Conservation (phyloP, 2,888 invertebrate species). For the Limenitis camilla region DNA sequence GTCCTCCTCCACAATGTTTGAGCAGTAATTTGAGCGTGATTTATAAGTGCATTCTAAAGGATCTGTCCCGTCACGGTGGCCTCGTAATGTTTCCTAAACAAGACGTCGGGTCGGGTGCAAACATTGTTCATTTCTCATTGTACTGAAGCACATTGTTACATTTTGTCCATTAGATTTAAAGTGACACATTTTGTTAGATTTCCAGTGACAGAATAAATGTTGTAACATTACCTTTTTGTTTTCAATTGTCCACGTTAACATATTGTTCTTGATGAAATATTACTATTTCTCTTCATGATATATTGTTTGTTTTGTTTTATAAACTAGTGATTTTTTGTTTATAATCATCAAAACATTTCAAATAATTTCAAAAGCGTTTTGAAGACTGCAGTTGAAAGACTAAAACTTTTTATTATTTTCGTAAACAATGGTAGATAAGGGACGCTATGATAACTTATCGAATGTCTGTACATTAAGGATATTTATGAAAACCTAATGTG, state of each 20-base stretch:
- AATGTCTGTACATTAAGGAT: too few species aligned
- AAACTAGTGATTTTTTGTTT: conserved; percentile 13
- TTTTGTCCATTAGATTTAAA: conserved; percentile 28
- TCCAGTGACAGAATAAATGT: conserved; percentile 35
- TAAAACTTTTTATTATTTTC: too few species aligned
- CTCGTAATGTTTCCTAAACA: conserved; percentile 60
- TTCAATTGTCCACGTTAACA: conserved; percentile 11
- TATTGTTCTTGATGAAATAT: conserved; percentile 24
- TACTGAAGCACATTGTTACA: conserved; percentile 18
- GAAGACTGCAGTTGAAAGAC: neutral
- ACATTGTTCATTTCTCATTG: conserved; percentile 41
- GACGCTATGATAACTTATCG: too few species aligned
- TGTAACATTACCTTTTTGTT: conserved; percentile 27
- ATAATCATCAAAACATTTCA: neutral
- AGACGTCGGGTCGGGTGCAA: conserved; percentile 56
- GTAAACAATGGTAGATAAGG: too few species aligned
- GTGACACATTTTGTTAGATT: conserved; percentile 42
- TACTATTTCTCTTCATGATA: conserved; percentile 22
- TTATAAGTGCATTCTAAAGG: conserved; percentile 31
- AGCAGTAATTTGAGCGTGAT: conserved; percentile 29
- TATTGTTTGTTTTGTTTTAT: conserved; percentile 20
- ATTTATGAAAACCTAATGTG: too few species aligned
- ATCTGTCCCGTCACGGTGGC: conserved; percentile 54
- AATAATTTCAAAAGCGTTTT: neutral
- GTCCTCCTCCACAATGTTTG: conserved; percentile 22